phyloP scores from a whole-genome alignment of 1,140 invertebrate genomes.

The Neuroterus valhalla region DNA sequence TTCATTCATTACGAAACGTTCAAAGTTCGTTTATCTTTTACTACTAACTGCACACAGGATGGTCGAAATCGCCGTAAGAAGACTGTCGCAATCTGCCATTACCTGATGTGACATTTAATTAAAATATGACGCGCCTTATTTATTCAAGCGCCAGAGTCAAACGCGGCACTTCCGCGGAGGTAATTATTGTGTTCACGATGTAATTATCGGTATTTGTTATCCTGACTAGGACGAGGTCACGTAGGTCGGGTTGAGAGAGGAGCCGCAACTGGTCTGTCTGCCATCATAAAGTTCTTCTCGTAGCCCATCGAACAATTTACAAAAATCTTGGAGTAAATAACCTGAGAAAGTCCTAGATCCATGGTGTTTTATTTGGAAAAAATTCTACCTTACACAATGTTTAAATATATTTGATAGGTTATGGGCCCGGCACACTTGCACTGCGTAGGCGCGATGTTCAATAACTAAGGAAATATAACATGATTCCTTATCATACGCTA shows the following conservation, averaged over 20 bases:
- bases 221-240: slow-evolving; percentile 34
- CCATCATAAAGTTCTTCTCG: not conserved
- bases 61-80: slow-evolving; percentile 30
- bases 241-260: slow-evolving; percentile 39
- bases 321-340: slow-evolving; percentile 11
- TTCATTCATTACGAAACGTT: no score
- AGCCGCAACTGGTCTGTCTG: not conserved
- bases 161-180: slow-evolving; percentile 43
- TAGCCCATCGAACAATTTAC: not conserved
- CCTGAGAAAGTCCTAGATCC: slow-evolving; percentile 1
- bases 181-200: slow-evolving; percentile 68
- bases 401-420: no score
- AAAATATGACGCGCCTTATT: slow-evolving; percentile 65
- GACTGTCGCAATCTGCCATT: slow-evolving; percentile 58
- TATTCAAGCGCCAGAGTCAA: slow-evolving; percentile 53
- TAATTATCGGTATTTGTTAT: slow-evolving; percentile 69
- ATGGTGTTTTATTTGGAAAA: not conserved
- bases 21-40: no score
- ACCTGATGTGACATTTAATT: slow-evolving; percentile 70
- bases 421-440: no score
- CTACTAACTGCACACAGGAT: no score
- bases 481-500: not conserved
- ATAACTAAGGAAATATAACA: not conserved
- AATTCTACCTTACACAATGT: no score
- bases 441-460: no score